A percentile compares a stretch with the other conserved stretches of the same genome.
Conservation (phyloP, 2,113 vertebrate genomes). For the Proterorhinus semilunaris region DNA sequence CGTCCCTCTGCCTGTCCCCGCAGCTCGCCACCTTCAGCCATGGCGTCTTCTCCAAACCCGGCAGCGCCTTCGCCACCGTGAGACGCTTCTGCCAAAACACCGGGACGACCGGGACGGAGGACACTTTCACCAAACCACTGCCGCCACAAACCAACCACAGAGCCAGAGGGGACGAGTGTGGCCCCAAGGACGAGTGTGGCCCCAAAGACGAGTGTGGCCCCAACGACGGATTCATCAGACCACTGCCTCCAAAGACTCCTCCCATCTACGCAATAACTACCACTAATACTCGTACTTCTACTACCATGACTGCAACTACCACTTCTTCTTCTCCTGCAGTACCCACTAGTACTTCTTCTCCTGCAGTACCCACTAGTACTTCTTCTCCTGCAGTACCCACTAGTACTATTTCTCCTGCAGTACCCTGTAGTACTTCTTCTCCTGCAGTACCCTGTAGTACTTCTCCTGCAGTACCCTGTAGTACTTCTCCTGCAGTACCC, state of each 20-base stretch:
- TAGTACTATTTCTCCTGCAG: not conserved
- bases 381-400: too few relatives aligned
- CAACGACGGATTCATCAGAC: not conserved
- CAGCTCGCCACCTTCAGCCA: slow-evolving; percentile 11
- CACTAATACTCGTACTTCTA: not conserved
- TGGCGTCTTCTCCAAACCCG: slow-evolving; percentile 66
- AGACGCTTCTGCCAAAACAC: slow-evolving; percentile 61
- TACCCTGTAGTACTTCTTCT: not conserved
- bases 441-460: not conserved
- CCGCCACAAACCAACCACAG: not conserved
- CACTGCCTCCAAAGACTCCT: not conserved
- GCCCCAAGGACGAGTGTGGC: slow-evolving; percentile 61
- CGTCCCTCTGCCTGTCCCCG: slow-evolving; percentile 25
- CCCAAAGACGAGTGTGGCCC: slow-evolving; percentile 41
- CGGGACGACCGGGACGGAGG: not conserved
- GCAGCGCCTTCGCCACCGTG: slow-evolving; percentile 77
- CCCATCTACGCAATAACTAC: not conserved
- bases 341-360: not conserved
- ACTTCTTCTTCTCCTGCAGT: too few relatives aligned
- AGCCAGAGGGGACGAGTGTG: too few relatives aligned
- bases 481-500: too few relatives aligned
- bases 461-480: too few relatives aligned
- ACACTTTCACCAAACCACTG: slow-evolving; percentile 26
- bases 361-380: not conserved
- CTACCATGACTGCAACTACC: too few relatives aligned